Base-by-base conservation (phyloP, 2,888 invertebrate genomes). In the Neria commutata region DNA sequence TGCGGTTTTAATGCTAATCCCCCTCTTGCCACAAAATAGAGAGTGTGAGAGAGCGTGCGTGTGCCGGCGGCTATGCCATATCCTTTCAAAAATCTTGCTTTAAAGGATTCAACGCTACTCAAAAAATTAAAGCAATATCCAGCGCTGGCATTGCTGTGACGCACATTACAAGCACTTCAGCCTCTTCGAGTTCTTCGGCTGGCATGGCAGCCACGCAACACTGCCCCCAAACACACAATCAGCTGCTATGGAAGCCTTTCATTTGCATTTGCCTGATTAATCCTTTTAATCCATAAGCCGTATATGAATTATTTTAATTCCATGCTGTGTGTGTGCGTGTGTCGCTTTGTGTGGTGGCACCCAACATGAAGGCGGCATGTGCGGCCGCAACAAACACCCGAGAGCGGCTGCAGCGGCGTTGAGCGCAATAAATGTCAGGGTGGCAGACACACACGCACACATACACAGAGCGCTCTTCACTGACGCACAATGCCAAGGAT, bases 221-320 rank as follows among this genome's bases (percentile, higher is more conserved):
- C n/a, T n/a, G n/a, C n/a, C n/a, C n/a, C n/a, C n/a, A n/a, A n/a
- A n/a, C n/a, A 8, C 17, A 23, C 54, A 42, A 24, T 40, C 56
- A 42, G 25, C 34, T n/a, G 19, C 21, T 16, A 23, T 23, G 23
- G 23, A 26, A 16, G 47, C 14, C 23, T 45, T 16, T 19, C 19
- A 26, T 54, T 42, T 26, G 42, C 23, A 48, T 37, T n/a, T n/a
- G 46, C 16, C 23, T 37, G 40, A 58, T 52, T 46, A 47, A 46
- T 21, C 37, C 21, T 6, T 52, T 52, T 57, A 57, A 57, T 57
- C 46, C 52, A 45, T 57, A 52, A 51, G 46, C 46, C 26, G 16
- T 23, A 45, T 52, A 57, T 57, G 46, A 52, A 47, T 57, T 52
- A 52, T 51, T 57, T 57, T 40, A 14, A 46, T 42, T 26, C 26